phyloP scores from a whole-genome alignment of 2,797 vertebrate genomes.

The Chaetophractus vellerosus region DNA sequence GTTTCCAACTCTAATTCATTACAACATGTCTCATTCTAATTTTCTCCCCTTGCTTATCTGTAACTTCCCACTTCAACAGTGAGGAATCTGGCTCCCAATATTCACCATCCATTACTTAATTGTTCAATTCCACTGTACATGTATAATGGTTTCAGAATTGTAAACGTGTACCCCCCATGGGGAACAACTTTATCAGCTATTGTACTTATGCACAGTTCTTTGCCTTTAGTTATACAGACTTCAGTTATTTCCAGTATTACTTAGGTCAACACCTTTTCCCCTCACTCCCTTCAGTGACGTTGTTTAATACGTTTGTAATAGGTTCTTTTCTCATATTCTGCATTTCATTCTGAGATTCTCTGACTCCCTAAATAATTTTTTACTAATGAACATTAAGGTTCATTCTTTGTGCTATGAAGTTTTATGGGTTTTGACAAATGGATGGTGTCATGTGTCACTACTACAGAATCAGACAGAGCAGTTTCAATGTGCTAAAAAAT shows the following conservation, averaged over 20 bases:
- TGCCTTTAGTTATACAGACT: background rate
- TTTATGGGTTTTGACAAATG: background rate
- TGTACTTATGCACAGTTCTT: background rate
- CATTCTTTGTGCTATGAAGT: background rate
- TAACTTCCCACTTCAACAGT: background rate
- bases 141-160: background rate
- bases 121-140: background rate
- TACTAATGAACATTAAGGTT: background rate
- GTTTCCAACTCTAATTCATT: background rate
- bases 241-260: background rate
- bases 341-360: background rate
- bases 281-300: background rate
- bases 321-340: background rate
- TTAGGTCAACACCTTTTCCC: background rate
- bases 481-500: background rate
- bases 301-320: background rate
- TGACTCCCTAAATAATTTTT: background rate
- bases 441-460: background rate
- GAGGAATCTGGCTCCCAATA: background rate
- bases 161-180: background rate
- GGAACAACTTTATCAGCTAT: background rate
- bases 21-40: background rate
- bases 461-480: background rate
- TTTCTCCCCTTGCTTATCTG: background rate
- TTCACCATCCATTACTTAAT: background rate